Evolutionary conservation across 1,140 invertebrate species (phyloP).

Genomic region (Vanessa atalanta): DNA sequence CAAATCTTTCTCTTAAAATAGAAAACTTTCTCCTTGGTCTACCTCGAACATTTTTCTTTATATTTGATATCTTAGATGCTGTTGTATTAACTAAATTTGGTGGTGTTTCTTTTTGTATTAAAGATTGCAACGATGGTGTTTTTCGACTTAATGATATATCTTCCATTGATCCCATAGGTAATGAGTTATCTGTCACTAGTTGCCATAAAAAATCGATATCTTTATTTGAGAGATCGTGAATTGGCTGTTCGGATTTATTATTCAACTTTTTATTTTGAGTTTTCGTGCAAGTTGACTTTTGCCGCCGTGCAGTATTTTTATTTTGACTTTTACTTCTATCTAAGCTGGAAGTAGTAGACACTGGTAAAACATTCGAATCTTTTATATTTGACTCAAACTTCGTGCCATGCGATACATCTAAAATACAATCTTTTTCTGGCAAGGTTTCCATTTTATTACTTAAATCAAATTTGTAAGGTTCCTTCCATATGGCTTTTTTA

Average conservation of each 20-base stretch:
- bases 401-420: slow-evolving; percentile 51
- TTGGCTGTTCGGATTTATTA: slow-evolving; percentile 51
- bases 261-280: slow-evolving; percentile 56
- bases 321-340: slow-evolving; percentile 45
- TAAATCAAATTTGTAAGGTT: slow-evolving; percentile 69
- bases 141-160: slow-evolving; percentile 65
- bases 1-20: slow-evolving; percentile 82
- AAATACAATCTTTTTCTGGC: slow-evolving; percentile 70
- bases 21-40: slow-evolving; percentile 83
- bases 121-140: slow-evolving; percentile 75
- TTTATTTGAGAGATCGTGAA: slow-evolving; percentile 76
- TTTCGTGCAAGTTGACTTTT: slow-evolving; percentile 55
- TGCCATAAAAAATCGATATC: slow-evolving; percentile 79
- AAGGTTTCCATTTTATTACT: slow-evolving; percentile 74
- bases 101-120: slow-evolving; percentile 72
- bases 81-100: slow-evolving; percentile 50
- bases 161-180: slow-evolving; percentile 58
- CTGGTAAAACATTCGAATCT: slow-evolving; percentile 46
- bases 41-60: slow-evolving; percentile 70
- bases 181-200: slow-evolving; percentile 70
- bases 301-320: slow-evolving; percentile 54
- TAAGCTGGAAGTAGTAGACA: slow-evolving; percentile 38
- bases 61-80: slow-evolving; percentile 60
- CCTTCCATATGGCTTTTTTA: slow-evolving; percentile 76
- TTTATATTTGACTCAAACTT: slow-evolving; percentile 58